Base-by-base conservation (phyloP, 2,888 invertebrate genomes). In the Coronaproctus castanopsis region DNA sequence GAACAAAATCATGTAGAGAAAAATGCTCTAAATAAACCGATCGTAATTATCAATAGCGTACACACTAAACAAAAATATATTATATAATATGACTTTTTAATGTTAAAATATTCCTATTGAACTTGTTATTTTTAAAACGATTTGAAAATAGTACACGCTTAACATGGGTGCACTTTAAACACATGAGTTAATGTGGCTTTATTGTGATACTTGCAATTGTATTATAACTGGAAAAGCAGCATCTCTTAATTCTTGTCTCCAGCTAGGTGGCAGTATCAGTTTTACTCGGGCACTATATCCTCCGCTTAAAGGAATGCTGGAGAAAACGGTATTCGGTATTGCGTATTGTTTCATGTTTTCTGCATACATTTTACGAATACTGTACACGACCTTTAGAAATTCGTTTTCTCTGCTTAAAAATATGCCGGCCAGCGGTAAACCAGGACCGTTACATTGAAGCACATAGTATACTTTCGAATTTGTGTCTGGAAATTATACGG, bases 391-490 rank as follows among this genome's bases (percentile, higher is more conserved):
- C 72, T 83, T 79, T 65, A 84, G 77, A 72, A 87, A 77, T 70
- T 83, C 83, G 73, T 87, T 86, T 55, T 81, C 82, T 67, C 77
- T 77, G 67, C 82, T 80, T 65, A 81, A 80, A 71, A 88, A 87
- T 65, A 87, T 79, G 22, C 80, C 87, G 54, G 86, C 86, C 67
- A 87, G 77, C 62, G 93, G 92, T 64, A 91, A 80, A 62, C 87
- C 88, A 52, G 91, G 92, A n/a, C 93, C 93, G 67, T 85, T 83
- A 73, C 95, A 95, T 70, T 87, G 82, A 66, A 92, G 78, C 66
- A 89, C 88, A 71, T 88, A 90, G 70, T 52, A 36, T 52, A 5
- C 36, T 5, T 36, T 36, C 14, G 14, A 36, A 8, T 36, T 36
- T 36, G 36, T 36, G 14, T 36, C 36, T 36, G 14, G 36, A 36